phyloP scores from a whole-genome alignment of 2,113 vertebrate genomes.

The Aepyceros melampus region DNA sequence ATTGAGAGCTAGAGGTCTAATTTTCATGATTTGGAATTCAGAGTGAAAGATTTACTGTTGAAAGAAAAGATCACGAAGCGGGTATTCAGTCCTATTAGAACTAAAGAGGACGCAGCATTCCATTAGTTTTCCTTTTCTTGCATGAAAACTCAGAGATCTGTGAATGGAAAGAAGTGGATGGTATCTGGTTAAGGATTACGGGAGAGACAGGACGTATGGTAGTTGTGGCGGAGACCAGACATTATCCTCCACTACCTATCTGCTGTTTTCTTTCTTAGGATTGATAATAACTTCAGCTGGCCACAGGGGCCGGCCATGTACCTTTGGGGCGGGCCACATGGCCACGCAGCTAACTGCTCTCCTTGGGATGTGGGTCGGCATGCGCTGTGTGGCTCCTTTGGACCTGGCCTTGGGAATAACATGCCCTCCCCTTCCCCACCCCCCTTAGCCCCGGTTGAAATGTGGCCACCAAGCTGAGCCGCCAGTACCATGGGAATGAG shows the following conservation, averaged over 20 bases:
- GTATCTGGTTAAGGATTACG: not conserved
- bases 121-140: not conserved
- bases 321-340: rapidly evolving
- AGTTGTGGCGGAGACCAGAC: too few relatives aligned
- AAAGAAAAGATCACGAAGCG: not conserved
- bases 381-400: rapidly evolving
- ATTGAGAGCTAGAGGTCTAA: not conserved
- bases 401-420: not conserved
- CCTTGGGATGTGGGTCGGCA: rapidly evolving
- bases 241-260: rapidly evolving
- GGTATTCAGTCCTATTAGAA: not conserved
- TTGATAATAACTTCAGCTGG: not conserved
- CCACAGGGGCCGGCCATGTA: rapidly evolving
- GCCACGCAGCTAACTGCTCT: rapidly evolving
- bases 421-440: not conserved
- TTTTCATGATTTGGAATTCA: not conserved
- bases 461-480: not conserved
- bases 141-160: not conserved
- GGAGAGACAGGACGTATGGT: rapidly evolving
- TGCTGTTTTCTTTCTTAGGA: not conserved
- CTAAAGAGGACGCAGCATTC: not conserved
- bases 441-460: too few relatives aligned
- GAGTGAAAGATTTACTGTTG: not conserved
- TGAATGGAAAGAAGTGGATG: not conserved
- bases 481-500: rapidly evolving